Evolutionary conservation across 1,140 invertebrate species (phyloP), one percentile per base, ranked within the genome.

Genomic region (Drosophila ficusphila): DNA sequence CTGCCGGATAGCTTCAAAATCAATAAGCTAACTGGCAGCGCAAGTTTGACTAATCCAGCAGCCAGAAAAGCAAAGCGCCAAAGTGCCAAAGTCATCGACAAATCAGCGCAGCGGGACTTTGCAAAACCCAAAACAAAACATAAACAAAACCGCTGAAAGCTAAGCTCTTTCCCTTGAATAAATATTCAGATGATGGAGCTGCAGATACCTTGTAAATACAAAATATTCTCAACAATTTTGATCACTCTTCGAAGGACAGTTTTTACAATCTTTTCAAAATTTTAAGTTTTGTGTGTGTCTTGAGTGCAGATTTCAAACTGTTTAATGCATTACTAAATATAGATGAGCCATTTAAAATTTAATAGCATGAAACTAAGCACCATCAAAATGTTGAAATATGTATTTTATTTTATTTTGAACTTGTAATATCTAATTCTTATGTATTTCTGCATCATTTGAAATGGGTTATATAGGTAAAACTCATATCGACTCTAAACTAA

Each of bases 31-130:
- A 56, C 54, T 52, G 36, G 52, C 61, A 29, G 62, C 47, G 27
- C 23, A 21, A 34, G 54, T 62, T 61, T 47, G 49, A 16, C 62
- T 48, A 65, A 48, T 34, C 46, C 53, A 36, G 29, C 16, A 41
- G 34, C 38, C 56, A 11, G 49, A 46, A 19, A 21, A 46, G 58
- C 60, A 34, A 62, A 74, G 64, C 69, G 62, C 64, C 81, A 67
- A 64, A 76, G 75, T 83, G 75, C 71, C 81, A 79, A 85, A 88
- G 76, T 76, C 81, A 81, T 86, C 58, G 79, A 73, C 78, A 77
- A 82, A 82, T 81, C 78, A 61, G 77, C 76, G 61, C 71, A 67
- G 52, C 47, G 46, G 53, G 79, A 70, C 34, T 62, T 62, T 33
- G 38, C 38, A 7, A 62, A 47, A 23, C 60, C 29, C 60, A 23